Base-by-base conservation (phyloP, 2,888 invertebrate species). In the Oxyscelio sp. region DNA sequence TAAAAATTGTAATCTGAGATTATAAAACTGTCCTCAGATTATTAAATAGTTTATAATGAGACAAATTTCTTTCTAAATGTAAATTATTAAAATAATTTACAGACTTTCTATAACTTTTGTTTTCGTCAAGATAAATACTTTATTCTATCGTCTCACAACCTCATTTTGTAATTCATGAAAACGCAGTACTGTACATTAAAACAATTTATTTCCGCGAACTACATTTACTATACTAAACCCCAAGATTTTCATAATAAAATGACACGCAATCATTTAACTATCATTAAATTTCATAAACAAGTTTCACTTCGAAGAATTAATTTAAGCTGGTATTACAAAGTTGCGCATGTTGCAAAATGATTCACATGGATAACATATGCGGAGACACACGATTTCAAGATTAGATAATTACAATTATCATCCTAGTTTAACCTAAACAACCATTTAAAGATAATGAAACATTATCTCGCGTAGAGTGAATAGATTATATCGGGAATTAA, bases 251-350 rank as follows among this genome's bases (percentile, higher is more conserved):
- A 31, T 19, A 31, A 54, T 43, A 43, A 68, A 54, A 9, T 45
- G 31, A 78, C 52, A 54, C 13, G 50, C 54, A 56, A 79, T 70
- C 78, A 48, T 63, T 71, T 56, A 50, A 40, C 71, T 19, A 71
- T 31, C 13, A 27, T 71, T 65, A 34, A 19, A 71, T 79, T 71
- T 79, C 71, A 79, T 58, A 79, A 79, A 71, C 71, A 71, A 56
- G 71, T 65, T 79, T 65, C 48, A 58, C 71, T 71, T 56, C 79
- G 43, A 6, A 21, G 68, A 79, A 77, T 56, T 56, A 58, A 71
- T 79, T 65, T 59, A 6, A 27, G 22, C 45, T 59, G 31, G 45
- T 65, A 61, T 65, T 40, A 43, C 43, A 50, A 65, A 71, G 58
- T 79, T 71, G 71, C 65, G 27, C 24, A 40, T 27, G 31, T 58